Evolutionary conservation across 2,113 vertebrate species (phyloP).

Genomic region (Upupa epops): DNA sequence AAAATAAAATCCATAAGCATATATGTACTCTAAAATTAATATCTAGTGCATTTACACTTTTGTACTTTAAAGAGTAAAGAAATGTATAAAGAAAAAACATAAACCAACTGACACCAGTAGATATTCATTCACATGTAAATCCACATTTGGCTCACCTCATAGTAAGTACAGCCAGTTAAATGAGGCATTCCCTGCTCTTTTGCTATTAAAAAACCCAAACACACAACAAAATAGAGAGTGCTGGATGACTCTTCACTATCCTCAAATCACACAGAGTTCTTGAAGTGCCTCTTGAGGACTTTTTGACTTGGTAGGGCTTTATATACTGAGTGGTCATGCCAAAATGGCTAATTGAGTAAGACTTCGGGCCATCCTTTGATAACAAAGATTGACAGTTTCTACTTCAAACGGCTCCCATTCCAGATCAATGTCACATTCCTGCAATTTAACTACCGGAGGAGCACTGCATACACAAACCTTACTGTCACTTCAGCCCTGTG

Average conservation of each 20-base stretch:
- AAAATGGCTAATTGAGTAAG: constrained; percentile 81
- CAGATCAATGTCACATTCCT: constrained; percentile 79
- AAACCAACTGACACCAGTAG: not conserved
- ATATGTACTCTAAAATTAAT: not conserved
- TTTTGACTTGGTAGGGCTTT: constrained; percentile 67
- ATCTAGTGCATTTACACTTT: not conserved
- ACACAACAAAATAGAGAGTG: not conserved
- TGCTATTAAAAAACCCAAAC: not conserved
- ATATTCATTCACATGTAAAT: not conserved
- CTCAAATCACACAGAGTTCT: constrained; percentile 4
- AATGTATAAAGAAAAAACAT: not conserved
- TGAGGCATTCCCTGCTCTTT: constrained; percentile 82
- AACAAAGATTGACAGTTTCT: constrained; percentile 75
- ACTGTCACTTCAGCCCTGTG: constrained; percentile 75
- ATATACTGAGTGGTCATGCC: constrained; percentile 74
- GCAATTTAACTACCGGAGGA: constrained; percentile 83
- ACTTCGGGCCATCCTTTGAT: constrained; percentile 77
- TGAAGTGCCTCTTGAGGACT: constrained; percentile 23
- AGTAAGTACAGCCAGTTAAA: constrained; percentile 81
- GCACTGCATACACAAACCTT: constrained; percentile 64
- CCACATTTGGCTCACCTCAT: constrained; percentile 73
- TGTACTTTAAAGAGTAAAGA: not conserved
- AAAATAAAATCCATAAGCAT: not conserved
- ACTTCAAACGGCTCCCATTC: constrained; percentile 77
- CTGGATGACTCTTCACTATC: not conserved